These are phyloP conservation scores for Drosophila eugracilis DNA, from an alignment of 1,140 invertebrate genomes.

Conservation along the genomic window DNA sequence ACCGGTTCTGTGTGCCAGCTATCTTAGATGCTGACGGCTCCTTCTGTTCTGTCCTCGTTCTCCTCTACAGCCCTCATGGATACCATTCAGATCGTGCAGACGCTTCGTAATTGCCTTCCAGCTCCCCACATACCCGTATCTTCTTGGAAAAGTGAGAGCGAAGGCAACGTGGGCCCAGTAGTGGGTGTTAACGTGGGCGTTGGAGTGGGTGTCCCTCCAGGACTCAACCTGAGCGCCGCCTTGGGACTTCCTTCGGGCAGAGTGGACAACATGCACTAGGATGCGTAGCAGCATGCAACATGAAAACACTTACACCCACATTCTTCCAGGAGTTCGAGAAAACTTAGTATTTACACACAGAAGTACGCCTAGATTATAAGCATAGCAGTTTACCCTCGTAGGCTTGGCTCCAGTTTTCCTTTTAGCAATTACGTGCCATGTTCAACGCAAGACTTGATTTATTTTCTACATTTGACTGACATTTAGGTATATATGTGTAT, in stretches of 20 bases:
- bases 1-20: conserved; percentile 12
- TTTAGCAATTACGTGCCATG: conserved; percentile 75
- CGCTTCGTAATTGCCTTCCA: conserved; percentile 91
- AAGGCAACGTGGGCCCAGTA: conserved; percentile 56
- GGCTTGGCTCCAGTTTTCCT: conserved; percentile 68
- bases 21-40: conserved; percentile 13
- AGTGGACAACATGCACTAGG: conserved; percentile 67
- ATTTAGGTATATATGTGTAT: conserved; percentile 34
- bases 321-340: conserved; percentile 38
- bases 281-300: background rate
- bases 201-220: conserved; percentile 54
- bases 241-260: conserved; percentile 57
- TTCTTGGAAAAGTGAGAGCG: conserved; percentile 92
- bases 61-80: conserved; percentile 90
- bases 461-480: conserved; percentile 70
- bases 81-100: conserved; percentile 93
- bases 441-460: conserved; percentile 75
- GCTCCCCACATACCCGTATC: conserved; percentile 94
- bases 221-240: conserved; percentile 52
- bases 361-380: conserved; percentile 36
- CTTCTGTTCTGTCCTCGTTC: conserved; percentile 19
- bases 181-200: conserved; percentile 51
- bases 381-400: conserved; percentile 59
- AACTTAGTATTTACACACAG: conserved; percentile 57
- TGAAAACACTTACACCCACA: conserved; percentile 7